Percentiles rank a stretch among this genome's conserved stretches.
These are phyloP conservation scores for Drosophila kuntzei DNA, from an alignment of 2,888 invertebrate species.

Conservation along the genomic window DNA sequence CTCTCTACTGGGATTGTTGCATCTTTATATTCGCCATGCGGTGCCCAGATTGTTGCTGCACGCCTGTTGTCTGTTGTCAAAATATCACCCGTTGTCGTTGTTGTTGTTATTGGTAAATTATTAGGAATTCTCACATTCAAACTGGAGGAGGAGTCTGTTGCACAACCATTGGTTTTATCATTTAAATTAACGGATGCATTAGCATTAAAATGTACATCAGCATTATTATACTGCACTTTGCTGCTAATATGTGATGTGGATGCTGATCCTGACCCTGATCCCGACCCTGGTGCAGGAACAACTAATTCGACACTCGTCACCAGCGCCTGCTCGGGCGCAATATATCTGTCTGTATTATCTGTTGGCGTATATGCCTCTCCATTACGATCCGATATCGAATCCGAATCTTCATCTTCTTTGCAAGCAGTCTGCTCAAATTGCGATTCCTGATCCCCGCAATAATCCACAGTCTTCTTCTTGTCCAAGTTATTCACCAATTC, in stretches of 20 bases:
- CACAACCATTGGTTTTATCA: constrained; percentile 75
- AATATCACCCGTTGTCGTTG: constrained; percentile 47
- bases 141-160: constrained; percentile 61
- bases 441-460: not conserved
- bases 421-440: not conserved
- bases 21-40: constrained; percentile 56
- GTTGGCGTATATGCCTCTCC: not conserved
- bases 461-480: not conserved
- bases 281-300: constrained; percentile 56
- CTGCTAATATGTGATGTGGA: constrained; percentile 10
- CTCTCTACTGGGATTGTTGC: not conserved
- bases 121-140: constrained; percentile 68
- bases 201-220: constrained; percentile 9
- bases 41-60: constrained; percentile 59
- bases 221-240: constrained; percentile 34
- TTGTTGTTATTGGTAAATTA: constrained; percentile 54
- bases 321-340: constrained; percentile 72
- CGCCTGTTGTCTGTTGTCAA: constrained; percentile 37
- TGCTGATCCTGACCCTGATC: not conserved
- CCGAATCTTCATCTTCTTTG: not conserved
- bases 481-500: not conserved
- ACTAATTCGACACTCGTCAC: constrained; percentile 74
- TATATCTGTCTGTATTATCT: constrained; percentile 34
- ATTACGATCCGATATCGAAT: not conserved
- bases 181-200: constrained; percentile 18